A percentile compares a stretch with the other conserved stretches of the same genome.
Evolutionary conservation across 2,797 vertebrate genomes (phyloP).

Genomic region (Halcyon smyrnensis): DNA sequence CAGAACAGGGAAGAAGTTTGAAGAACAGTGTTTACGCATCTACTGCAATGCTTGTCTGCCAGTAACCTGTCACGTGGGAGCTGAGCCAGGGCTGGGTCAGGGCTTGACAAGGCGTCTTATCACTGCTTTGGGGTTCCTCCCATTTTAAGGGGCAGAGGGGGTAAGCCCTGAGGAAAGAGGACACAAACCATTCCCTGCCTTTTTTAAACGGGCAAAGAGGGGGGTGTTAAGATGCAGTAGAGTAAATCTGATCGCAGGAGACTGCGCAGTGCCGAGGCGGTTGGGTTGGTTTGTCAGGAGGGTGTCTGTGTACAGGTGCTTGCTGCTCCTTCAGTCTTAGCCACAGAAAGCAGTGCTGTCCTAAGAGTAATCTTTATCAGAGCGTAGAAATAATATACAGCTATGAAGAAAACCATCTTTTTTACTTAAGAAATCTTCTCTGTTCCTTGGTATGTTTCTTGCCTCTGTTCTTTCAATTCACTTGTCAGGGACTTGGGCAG

Average conservation of each 20-base stretch:
- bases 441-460: neutral
- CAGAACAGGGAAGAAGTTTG: neutral
- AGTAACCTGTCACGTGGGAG: neutral
- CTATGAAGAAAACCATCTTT: neutral
- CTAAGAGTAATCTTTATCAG: neutral
- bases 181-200: neutral
- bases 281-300: too few relatives aligned
- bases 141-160: neutral
- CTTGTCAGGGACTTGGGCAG: neutral
- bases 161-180: neutral
- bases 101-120: neutral
- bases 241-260: neutral
- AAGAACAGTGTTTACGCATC: neutral
- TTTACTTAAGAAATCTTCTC: neutral
- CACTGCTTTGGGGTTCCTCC: neutral
- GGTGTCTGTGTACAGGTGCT: neutral
- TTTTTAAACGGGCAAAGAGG: neutral
- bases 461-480: neutral
- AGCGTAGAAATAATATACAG: neutral
- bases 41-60: neutral
- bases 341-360: neutral
- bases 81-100: neutral
- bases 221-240: neutral
- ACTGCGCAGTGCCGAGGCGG: accelerated
- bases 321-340: neutral